phyloP scores from a whole-genome alignment of 2,113 vertebrate genomes.

The Phoenicopterus ruber region DNA sequence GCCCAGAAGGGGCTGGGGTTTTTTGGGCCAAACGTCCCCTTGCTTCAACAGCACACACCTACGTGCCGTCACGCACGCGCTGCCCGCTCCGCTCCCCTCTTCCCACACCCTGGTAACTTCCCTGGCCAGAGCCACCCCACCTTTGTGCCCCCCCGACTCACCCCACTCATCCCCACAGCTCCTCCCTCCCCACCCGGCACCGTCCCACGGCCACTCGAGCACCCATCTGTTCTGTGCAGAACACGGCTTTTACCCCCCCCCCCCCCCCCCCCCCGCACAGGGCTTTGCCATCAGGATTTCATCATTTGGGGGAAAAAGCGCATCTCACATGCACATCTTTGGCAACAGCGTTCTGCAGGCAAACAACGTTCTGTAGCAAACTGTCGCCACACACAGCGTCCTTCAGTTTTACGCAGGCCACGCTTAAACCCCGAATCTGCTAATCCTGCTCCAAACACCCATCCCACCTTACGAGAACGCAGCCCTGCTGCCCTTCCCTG shows the following conservation, averaged over 20 bases:
- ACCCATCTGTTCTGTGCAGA: accelerated
- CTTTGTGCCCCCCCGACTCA: accelerated
- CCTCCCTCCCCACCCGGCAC: not conserved
- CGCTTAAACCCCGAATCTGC: not conserved
- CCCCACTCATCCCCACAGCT: not conserved
- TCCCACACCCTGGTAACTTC: accelerated
- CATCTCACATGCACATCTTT: not conserved
- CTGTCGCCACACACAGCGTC: not conserved
- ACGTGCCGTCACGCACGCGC: no score
- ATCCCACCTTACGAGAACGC: not conserved
- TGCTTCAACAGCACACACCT: accelerated
- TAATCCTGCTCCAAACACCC: not conserved
- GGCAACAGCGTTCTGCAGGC: not conserved
- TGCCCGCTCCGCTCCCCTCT: accelerated
- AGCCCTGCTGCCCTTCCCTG: not conserved
- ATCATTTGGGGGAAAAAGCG: accelerated
- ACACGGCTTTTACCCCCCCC: not conserved
- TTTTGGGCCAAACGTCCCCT: not conserved
- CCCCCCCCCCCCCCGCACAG: not conserved
- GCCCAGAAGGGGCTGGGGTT: accelerated
- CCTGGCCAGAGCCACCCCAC: accelerated
- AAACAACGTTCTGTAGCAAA: no score
- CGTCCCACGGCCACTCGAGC: accelerated
- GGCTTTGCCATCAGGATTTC: not conserved
- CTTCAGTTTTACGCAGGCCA: accelerated